Evolutionary conservation across 1,140 invertebrate genomes (phyloP).

Genomic region (Elysia chlorotica): DNA sequence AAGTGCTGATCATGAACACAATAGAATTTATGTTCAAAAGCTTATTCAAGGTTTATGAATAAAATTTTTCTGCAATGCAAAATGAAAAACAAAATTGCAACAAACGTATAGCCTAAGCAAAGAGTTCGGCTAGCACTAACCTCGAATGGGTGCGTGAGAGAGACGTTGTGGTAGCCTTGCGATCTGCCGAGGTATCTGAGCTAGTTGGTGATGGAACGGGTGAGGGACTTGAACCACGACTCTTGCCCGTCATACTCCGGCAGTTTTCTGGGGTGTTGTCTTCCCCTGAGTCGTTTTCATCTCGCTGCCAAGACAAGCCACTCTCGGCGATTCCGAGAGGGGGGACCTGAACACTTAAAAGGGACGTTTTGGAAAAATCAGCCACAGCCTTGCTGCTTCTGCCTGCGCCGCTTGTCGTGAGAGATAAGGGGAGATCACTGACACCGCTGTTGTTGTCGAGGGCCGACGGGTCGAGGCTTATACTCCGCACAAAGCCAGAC

Average conservation of each 20-base stretch:
- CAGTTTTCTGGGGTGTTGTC: no score
- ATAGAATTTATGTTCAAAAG: conserved; percentile 5
- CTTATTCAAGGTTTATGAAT: background rate
- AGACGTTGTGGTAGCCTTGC: conserved; percentile 49
- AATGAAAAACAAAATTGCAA: background rate
- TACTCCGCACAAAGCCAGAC: background rate
- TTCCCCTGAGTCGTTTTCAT: no score
- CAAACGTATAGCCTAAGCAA: background rate
- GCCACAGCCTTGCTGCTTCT: conserved; percentile 5
- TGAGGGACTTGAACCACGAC: background rate
- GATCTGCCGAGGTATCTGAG: conserved; percentile 33
- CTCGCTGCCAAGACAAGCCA: no score
- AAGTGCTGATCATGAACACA: background rate
- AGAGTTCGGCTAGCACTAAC: conserved; percentile 26
- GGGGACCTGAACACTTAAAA: background rate
- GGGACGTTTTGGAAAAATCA: conserved; percentile 9
- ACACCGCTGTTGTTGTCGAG: background rate
- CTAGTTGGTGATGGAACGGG: conserved; percentile 10
- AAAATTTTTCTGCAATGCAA: background rate
- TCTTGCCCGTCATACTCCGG: no score
- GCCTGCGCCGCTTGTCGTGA: no score
- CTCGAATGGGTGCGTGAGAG: conserved; percentile 59
- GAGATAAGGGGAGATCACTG: no score
- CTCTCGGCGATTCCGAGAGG: no score
- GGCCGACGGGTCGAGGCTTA: background rate